Percentiles rank a stretch among this genome's conserved stretches.
Conservation (phyloP, 1,140 invertebrate species). For the Diprion similis region DNA sequence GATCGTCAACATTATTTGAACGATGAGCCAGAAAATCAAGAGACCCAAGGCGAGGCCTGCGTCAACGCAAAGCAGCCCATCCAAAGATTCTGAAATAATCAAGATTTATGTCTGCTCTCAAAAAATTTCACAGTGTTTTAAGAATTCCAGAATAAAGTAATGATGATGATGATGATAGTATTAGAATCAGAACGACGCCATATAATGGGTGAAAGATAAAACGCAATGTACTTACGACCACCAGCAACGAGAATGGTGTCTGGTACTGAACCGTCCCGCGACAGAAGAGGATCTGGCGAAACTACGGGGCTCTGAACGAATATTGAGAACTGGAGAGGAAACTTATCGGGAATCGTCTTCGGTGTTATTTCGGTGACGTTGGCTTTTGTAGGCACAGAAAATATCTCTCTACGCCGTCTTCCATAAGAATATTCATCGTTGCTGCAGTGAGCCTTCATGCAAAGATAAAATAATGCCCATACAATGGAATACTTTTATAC, state of each 20-base stretch:
- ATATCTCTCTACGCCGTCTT: constrained; percentile 38
- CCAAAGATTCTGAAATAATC: constrained; percentile 38
- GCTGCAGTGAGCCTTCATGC: constrained; percentile 45
- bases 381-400: constrained; percentile 11
- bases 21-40: constrained; percentile 49
- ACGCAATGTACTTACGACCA: constrained; percentile 35
- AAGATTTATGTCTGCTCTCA: constrained; percentile 7
- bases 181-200: too few relatives aligned
- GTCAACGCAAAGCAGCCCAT: constrained; percentile 49
- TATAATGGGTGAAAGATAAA: too few relatives aligned
- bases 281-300: constrained; percentile 38
- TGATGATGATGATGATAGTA: not conserved
- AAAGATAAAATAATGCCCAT: not conserved
- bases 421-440: constrained; percentile 46
- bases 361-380: constrained; percentile 9
- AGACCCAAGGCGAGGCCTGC: constrained; percentile 43
- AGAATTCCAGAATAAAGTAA: not conserved
- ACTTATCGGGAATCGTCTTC: constrained; percentile 39
- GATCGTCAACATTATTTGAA: constrained; percentile 51
- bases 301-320: constrained; percentile 49
- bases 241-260: constrained; percentile 47
- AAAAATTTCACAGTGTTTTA: constrained; percentile 10
- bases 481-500: constrained; percentile 9
- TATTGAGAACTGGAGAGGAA: constrained; percentile 53
- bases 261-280: constrained; percentile 34